Evolutionary conservation across 1,140 invertebrate species (phyloP).

Genomic region (Caenorhabditis brenneri): DNA sequence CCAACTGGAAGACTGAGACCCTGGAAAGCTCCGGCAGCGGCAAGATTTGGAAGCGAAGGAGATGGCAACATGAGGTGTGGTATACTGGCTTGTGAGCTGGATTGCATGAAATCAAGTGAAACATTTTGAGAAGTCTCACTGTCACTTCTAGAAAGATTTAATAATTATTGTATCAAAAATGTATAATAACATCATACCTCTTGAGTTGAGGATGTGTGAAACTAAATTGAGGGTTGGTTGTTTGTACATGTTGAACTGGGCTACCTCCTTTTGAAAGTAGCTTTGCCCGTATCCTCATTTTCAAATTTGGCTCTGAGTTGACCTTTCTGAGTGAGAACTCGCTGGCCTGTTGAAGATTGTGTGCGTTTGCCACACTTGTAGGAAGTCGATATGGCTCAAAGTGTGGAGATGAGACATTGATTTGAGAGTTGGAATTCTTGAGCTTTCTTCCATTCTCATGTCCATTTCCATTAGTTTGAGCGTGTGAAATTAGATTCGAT

Average conservation of each 20-base stretch:
- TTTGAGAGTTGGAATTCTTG: slow-evolving; percentile 36
- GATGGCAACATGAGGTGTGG: slow-evolving; percentile 67
- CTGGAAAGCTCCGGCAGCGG: slow-evolving; percentile 12
- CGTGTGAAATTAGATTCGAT: background rate
- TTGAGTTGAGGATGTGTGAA: slow-evolving; percentile 51
- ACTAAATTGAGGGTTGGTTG: slow-evolving; percentile 45
- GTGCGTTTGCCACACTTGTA: slow-evolving; percentile 3
- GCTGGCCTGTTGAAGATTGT: slow-evolving; percentile 41
- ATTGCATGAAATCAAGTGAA: slow-evolving; percentile 33
- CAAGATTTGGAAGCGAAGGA: slow-evolving; percentile 65
- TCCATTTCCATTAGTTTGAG: background rate
- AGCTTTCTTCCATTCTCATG: slow-evolving; percentile 6
- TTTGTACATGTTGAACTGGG: slow-evolving; percentile 50
- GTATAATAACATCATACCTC: background rate
- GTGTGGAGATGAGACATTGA: slow-evolving; percentile 56
- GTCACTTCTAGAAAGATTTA: slow-evolving; percentile 60
- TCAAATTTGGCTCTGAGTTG: slow-evolving; percentile 69
- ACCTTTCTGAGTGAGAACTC: slow-evolving; percentile 69
- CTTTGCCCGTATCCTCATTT: slow-evolving; percentile 67
- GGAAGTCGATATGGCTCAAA: slow-evolving; percentile 69
- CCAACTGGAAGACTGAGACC: background rate
- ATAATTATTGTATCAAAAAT: background rate
- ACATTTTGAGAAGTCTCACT: slow-evolving; percentile 54
- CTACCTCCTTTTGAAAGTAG: slow-evolving; percentile 66
- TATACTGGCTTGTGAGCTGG: slow-evolving; percentile 46